Percentiles rank a stretch among this genome's conserved stretches.
Evolutionary conservation across 2,113 vertebrate species (phyloP).

Genomic region (Microtus pennsylvanicus): DNA sequence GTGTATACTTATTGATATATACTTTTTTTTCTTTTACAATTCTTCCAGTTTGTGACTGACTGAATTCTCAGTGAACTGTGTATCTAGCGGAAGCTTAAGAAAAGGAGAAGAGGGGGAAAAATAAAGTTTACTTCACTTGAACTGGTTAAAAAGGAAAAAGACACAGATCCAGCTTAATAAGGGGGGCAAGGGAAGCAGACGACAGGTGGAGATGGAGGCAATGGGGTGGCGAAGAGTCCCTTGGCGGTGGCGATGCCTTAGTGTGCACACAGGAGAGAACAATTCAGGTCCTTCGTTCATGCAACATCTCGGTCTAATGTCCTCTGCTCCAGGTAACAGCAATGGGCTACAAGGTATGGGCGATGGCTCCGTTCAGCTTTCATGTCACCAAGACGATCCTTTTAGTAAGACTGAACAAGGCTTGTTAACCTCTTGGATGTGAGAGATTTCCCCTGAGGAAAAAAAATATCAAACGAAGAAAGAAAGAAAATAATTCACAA

Average conservation of each 20-base stretch:
- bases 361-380: slow-evolving; percentile 90
- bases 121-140: slow-evolving; percentile 88
- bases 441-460: slow-evolving; percentile 91
- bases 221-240: slow-evolving; percentile 87
- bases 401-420: slow-evolving; percentile 95
- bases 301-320: slow-evolving; percentile 93
- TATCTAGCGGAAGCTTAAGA: slow-evolving; percentile 87
- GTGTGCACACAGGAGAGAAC: slow-evolving; percentile 87
- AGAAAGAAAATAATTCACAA: slow-evolving; percentile 84
- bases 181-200: slow-evolving; percentile 89
- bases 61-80: slow-evolving; percentile 85
- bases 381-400: slow-evolving; percentile 89
- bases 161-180: slow-evolving; percentile 88
- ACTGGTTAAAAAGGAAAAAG: slow-evolving; percentile 88
- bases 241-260: slow-evolving; percentile 88
- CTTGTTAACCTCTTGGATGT: slow-evolving; percentile 94
- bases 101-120: neutral
- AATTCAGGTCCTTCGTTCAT: slow-evolving; percentile 93
- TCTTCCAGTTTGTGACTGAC: slow-evolving; percentile 91
- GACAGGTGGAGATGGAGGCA: slow-evolving; percentile 87
- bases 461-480: slow-evolving; percentile 86
- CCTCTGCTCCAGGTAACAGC: slow-evolving; percentile 89
- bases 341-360: slow-evolving; percentile 90
- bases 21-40: slow-evolving; percentile 85
- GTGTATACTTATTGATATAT: slow-evolving; percentile 89